Evolutionary conservation across 2,888 invertebrate genomes (phyloP).

Genomic region (Timandra comae): DNA sequence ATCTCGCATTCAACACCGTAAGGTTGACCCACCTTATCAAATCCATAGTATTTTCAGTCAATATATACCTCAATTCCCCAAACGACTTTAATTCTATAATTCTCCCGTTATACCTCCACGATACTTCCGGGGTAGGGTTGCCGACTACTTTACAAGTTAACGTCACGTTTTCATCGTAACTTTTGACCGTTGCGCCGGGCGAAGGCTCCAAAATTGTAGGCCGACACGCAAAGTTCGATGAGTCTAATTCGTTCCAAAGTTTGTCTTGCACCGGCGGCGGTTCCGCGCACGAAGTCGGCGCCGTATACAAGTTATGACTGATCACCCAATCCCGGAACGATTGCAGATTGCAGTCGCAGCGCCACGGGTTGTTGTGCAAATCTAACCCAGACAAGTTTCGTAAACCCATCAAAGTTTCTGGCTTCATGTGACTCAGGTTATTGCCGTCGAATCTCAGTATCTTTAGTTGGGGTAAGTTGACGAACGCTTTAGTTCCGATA

Average conservation of each 20-base stretch:
- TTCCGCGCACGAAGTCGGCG: conserved; percentile 84
- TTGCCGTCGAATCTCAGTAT: conserved; percentile 87
- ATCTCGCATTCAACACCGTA: conserved; percentile 79
- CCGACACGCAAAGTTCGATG: conserved; percentile 88
- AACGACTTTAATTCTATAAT: conserved; percentile 72
- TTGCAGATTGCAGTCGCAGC: conserved; percentile 90
- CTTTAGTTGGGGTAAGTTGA: conserved; percentile 80
- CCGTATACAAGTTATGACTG: conserved; percentile 83
- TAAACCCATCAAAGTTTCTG: conserved; percentile 81
- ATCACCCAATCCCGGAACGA: conserved; percentile 87
- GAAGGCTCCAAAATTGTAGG: conserved; percentile 84
- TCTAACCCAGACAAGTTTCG: conserved; percentile 84
- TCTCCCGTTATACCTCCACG: conserved; percentile 83
- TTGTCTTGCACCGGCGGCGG: conserved; percentile 81
- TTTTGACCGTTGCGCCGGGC: conserved; percentile 77
- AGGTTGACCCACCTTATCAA: conserved; percentile 80
- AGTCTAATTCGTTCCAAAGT: conserved; percentile 84
- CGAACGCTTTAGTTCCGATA: conserved; percentile 84
- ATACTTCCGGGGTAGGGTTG: conserved; percentile 85
- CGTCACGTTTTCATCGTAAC: conserved; percentile 82
- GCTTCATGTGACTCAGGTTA: conserved; percentile 81
- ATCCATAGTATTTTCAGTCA: conserved; percentile 64
- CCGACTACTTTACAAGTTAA: conserved; percentile 86
- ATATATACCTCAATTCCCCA: conserved; percentile 68
- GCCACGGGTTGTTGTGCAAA: conserved; percentile 90